Conservation (phyloP, 2,113 vertebrate species). For the Oostethus manadensis region DNA sequence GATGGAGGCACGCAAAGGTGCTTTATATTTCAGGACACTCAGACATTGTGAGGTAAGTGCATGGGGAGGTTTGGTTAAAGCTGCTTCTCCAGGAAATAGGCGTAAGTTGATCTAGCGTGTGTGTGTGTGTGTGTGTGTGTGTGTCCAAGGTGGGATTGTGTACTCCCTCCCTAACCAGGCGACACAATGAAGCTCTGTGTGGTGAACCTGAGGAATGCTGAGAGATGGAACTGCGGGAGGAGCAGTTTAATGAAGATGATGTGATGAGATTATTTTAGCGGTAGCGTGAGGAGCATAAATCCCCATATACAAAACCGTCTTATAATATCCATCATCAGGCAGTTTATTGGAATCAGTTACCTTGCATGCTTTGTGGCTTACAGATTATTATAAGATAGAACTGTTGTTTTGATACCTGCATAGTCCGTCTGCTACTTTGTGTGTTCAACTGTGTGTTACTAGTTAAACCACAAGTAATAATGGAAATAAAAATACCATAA, state of each 20-base stretch:
- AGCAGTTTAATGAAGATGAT: constrained; percentile 11
- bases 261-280: not conserved
- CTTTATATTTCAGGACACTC: not conserved
- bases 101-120: not conserved
- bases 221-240: constrained; percentile 48
- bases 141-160: constrained; percentile 62
- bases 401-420: no score
- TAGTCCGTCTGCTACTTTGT: no score
- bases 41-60: not conserved
- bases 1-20: constrained; percentile 11
- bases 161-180: constrained; percentile 44
- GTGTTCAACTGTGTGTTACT: no score
- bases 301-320: no score
- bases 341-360: no score
- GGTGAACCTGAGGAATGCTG: constrained; percentile 65
- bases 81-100: not conserved
- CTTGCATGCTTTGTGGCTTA: no score
- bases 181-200: constrained; percentile 72
- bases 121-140: constrained; percentile 27
- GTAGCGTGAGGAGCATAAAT: no score
- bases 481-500: no score
- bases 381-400: no score
- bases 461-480: no score
- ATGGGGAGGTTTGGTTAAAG: not conserved
- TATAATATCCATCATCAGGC: no score